Conservation (phyloP, 2,113 vertebrate species). For the Varanus salvator region DNA sequence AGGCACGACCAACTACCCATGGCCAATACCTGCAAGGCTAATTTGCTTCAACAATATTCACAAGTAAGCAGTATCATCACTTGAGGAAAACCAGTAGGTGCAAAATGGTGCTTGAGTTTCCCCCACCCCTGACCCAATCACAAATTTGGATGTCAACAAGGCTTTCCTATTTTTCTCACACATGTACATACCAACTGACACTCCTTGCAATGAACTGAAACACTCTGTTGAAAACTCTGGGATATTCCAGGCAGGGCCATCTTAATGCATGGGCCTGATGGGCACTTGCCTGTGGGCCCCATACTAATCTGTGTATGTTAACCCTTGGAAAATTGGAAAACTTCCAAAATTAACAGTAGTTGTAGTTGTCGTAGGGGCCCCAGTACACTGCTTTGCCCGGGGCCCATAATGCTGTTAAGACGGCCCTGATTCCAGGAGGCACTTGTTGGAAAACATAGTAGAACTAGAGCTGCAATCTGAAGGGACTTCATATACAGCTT, state of each 20-base stretch:
- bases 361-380: no score
- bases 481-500: not conserved
- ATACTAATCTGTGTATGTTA: no score
- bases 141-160: not conserved
- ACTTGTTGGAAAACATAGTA: not conserved
- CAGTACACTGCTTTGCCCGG: no score
- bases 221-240: no score
- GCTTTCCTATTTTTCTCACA: not conserved
- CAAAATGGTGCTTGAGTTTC: not conserved
- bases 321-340: no score
- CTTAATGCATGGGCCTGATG: no score
- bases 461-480: not conserved
- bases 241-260: no score
- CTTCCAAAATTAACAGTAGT: no score
- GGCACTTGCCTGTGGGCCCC: no score
- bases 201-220: not conserved
- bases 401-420: no score
- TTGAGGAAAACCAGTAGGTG: not conserved
- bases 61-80: not conserved
- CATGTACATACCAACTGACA: not conserved
- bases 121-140: not conserved
- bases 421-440: not conserved
- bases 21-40: not conserved
- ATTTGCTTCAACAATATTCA: not conserved
- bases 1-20: not conserved